These are phyloP conservation scores for Theretra japonica DNA, from an alignment of 2,888 invertebrate species.

Conservation along the genomic window DNA sequence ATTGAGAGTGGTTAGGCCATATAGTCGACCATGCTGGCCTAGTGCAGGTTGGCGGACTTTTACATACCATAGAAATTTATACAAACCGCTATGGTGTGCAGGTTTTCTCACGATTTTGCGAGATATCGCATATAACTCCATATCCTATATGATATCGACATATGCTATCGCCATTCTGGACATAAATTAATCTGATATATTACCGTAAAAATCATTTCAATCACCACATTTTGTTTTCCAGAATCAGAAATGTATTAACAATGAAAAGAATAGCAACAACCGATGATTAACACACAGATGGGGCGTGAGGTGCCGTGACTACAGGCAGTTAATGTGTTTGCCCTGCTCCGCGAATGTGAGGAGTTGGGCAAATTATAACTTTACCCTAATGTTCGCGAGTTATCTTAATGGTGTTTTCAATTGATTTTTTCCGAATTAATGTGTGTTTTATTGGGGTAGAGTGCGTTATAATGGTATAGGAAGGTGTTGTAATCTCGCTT, in stretches of 20 bases:
- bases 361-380: conserved; percentile 27
- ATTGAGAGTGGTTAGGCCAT: too few relatives aligned
- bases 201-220: neutral
- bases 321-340: neutral
- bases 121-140: too few relatives aligned
- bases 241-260: neutral
- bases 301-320: conserved; percentile 9
- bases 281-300: neutral
- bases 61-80: too few relatives aligned
- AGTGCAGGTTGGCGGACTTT: too few relatives aligned
- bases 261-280: conserved; percentile 1
- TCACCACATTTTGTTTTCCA: neutral
- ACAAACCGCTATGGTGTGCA: too few relatives aligned
- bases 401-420: conserved; percentile 24
- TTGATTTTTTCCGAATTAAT: conserved; percentile 6
- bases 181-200: too few relatives aligned
- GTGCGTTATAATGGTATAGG: neutral
- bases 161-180: too few relatives aligned
- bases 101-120: too few relatives aligned
- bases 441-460: neutral
- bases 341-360: neutral
- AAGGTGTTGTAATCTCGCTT: neutral
- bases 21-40: too few relatives aligned
- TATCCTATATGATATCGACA: too few relatives aligned
- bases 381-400: conserved; percentile 26